Evolutionary conservation across 2,888 invertebrate genomes (phyloP), one percentile per base, ranked within the genome.

Genomic region (Anodontia alba): DNA sequence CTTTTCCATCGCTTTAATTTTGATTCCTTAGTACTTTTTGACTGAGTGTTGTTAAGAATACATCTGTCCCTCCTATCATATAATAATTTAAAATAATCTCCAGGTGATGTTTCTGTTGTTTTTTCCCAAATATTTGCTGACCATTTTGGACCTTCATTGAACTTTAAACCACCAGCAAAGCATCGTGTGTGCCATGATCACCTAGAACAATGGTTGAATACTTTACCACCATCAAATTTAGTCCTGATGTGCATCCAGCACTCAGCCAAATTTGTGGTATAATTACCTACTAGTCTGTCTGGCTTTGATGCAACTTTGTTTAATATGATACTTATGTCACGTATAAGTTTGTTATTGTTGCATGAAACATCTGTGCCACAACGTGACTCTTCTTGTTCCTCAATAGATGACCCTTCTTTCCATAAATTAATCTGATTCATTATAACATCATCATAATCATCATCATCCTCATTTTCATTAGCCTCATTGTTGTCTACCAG

Each of bases 151-250:
- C 78, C 78, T 23, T 36, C 23, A 1, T 31, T 36, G n/a, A 43
- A 43, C 26, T 73, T 51, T 26, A 78, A 42, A 1, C 42, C 69
- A 15, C 57, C 78, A 10, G 73, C 78, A 78, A 57, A 78, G 23
- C 73, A 78, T 23, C 78, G 46, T 17, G 73, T 68, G 15, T 49
- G 43, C n/a, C 36, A 78, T 1, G 73, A 78, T 0, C 69, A 69
- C 46, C 73, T 20, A 26, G 42, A 57, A n/a, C 69, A 73, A 12
- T 42, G 42, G 26, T 78, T 73, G 12, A 20, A 49, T n/a, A 74
- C 46, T 46, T 73, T 78, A 7, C 78, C 78, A 12, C 73, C 73
- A 70, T 78, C 78, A 70, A 73, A 79, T 29, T 79, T 79, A 15
- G 62, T 57, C 10, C 71, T 0, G 3, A 79, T 49, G 26, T 51